phyloP scores from a whole-genome alignment of 2,888 invertebrate species.

The Teleogryllus oceanicus region DNA sequence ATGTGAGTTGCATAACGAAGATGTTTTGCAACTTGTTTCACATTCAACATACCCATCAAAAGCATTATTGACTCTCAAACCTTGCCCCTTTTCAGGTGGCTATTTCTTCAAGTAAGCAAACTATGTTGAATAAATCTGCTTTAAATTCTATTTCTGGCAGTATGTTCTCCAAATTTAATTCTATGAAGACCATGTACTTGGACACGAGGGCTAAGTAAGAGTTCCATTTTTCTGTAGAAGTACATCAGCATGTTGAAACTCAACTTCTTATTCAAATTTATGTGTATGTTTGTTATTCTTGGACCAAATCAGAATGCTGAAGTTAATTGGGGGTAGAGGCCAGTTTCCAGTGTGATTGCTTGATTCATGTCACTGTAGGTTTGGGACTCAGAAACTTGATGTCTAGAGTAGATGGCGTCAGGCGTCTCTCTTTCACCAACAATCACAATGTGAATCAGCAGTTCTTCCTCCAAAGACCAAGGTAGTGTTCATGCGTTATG shows the following conservation, averaged over 20 bases:
- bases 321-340: neutral
- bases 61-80: neutral
- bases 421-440: conserved; percentile 34
- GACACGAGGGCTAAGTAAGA: conserved; percentile 18
- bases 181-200: conserved; percentile 18
- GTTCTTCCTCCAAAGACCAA: conserved; percentile 37
- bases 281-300: neutral
- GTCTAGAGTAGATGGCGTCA: conserved; percentile 36
- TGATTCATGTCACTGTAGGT: conserved; percentile 31
- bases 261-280: neutral
- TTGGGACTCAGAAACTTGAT: conserved; percentile 32
- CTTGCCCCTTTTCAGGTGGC: conserved; percentile 10
- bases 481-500: conserved; percentile 28
- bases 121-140: conserved; percentile 6
- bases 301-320: neutral
- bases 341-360: conserved; percentile 27
- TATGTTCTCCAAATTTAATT: conserved; percentile 11
- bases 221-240: neutral
- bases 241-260: neutral
- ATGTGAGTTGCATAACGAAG: neutral
- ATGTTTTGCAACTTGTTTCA: neutral
- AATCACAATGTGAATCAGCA: conserved; percentile 34
- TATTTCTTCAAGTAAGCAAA: neutral
- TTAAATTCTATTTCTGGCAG: neutral
- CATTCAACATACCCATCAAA: neutral